Percentiles rank a stretch among this genome's conserved stretches.
Evolutionary conservation across 2,797 vertebrate species (phyloP).

Genomic region (Crocodylus rhombifer): DNA sequence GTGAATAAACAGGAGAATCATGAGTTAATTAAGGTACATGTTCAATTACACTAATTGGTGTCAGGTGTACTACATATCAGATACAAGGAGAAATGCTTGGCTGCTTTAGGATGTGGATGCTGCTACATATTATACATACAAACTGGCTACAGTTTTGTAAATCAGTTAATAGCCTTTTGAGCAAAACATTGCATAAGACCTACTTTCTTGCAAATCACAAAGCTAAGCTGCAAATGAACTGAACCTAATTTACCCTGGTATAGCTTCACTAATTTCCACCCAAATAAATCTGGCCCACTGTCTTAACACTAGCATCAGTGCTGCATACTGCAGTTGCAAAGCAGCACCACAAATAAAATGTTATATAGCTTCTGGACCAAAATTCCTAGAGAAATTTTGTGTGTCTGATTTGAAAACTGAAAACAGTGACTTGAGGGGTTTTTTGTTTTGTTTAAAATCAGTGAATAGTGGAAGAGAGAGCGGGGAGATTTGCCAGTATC

Average conservation of each 20-base stretch:
- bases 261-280: not conserved
- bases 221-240: not conserved
- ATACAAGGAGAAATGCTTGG: not conserved
- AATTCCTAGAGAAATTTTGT: not conserved
- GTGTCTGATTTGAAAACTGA: not conserved
- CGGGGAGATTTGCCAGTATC: accelerated
- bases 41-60: constrained; percentile 55
- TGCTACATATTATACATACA: accelerated
- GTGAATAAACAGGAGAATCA: constrained; percentile 54
- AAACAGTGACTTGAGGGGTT: not conserved
- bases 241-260: not conserved
- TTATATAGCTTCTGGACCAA: not conserved
- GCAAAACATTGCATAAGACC: not conserved
- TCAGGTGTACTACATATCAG: constrained; percentile 21
- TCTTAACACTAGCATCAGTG: not conserved
- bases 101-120: not conserved
- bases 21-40: constrained; percentile 53
- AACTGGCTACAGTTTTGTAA: accelerated
- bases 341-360: not conserved
- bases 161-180: not conserved
- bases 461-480: no score
- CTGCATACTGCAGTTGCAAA: not conserved
- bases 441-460: no score
- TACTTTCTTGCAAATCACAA: not conserved
- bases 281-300: accelerated